A percentile compares a stretch with the other conserved stretches of the same genome.
Conservation (phyloP, 2,888 invertebrate species). For the Tetheella fluctuosa region DNA sequence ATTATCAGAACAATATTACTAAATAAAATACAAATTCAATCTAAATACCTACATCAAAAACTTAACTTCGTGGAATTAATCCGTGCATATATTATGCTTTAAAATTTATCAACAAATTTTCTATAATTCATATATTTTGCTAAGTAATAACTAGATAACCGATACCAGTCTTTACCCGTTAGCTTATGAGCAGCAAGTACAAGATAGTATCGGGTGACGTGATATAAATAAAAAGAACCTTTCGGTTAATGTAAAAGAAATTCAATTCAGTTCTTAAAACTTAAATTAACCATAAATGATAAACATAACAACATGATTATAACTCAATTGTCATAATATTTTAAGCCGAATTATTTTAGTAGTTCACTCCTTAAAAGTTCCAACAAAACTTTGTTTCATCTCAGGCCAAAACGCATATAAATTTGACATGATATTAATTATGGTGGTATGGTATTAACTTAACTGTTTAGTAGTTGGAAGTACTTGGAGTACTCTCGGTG, state of each 20-base stretch:
- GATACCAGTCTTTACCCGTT: not conserved
- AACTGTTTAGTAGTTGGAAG: too few species aligned
- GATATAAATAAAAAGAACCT: not conserved
- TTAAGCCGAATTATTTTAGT: not conserved
- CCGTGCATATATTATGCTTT: not conserved
- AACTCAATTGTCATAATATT: not conserved
- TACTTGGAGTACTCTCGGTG: not conserved
- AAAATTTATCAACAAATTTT: not conserved
- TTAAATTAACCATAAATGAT: not conserved
- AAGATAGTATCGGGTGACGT: not conserved
- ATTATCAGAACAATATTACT: not conserved
- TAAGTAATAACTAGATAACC: constrained; percentile 1
- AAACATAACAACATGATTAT: not conserved
- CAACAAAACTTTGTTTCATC: not conserved
- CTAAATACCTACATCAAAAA: not conserved
- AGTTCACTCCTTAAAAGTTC: not conserved
- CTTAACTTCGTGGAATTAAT: not conserved
- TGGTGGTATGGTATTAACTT: not conserved
- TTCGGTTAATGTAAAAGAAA: not conserved
- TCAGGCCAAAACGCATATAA: not conserved
- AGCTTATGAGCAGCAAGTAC: not conserved
- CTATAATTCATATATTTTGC: not conserved
- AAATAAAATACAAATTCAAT: not conserved
- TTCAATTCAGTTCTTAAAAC: not conserved
- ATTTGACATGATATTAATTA: not conserved